Evolutionary conservation across 2,888 invertebrate species (phyloP).

Genomic region (Dryocosmus kuriphilus): DNA sequence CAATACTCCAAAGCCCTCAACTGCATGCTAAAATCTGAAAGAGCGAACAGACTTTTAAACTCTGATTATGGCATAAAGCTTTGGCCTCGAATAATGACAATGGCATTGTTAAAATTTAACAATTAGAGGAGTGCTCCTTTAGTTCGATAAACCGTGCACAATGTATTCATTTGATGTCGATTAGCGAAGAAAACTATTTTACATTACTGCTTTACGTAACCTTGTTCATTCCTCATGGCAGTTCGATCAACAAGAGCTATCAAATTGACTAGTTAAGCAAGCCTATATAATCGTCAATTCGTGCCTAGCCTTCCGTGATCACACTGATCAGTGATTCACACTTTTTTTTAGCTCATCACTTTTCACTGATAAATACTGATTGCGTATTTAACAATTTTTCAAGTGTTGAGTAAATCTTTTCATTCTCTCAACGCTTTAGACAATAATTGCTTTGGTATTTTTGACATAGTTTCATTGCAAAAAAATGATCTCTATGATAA

Average conservation of each 20-base stretch:
- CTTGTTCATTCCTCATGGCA: conserved; percentile 22
- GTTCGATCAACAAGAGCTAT: conserved; percentile 11
- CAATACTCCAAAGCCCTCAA: not conserved
- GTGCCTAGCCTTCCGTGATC: not conserved
- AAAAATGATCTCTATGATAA: not conserved
- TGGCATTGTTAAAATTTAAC: not conserved
- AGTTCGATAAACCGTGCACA: conserved; percentile 6
- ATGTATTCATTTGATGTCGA: conserved; percentile 2
- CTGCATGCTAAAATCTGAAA: conserved; percentile 3
- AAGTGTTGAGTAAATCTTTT: not conserved
- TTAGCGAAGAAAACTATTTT: conserved; percentile 15
- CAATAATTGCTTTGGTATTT: not conserved
- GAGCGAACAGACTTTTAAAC: not conserved
- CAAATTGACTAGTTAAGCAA: conserved; percentile 22
- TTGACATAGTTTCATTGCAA: not conserved
- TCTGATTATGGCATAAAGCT: not conserved
- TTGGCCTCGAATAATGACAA: conserved; percentile 19
- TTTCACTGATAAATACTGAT: not conserved
- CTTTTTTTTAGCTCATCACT: not conserved
- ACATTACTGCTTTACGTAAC: conserved; percentile 1
- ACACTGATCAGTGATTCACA: not conserved
- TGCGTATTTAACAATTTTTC: not conserved
- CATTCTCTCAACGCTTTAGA: not conserved
- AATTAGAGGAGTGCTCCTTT: conserved; percentile 14
- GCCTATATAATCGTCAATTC: conserved; percentile 2